A percentile compares a stretch with the other conserved stretches of the same genome.
These are phyloP conservation scores for Marmota flaviventris DNA, from an alignment of 2,113 vertebrate species.

Conservation along the genomic window DNA sequence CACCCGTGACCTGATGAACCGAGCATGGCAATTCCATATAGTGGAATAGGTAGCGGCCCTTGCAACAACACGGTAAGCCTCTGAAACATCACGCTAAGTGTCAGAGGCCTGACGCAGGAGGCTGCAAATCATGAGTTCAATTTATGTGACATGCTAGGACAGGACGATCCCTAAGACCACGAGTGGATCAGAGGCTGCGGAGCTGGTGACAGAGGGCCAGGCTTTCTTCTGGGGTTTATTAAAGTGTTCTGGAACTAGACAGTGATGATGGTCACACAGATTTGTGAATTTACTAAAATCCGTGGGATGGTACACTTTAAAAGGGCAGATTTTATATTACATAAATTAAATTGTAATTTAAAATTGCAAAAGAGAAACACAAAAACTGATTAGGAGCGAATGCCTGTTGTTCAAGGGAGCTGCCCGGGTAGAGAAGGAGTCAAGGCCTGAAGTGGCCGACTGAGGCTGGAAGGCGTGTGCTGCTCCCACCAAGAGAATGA, in stretches of 20 bases:
- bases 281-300: background rate
- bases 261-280: background rate
- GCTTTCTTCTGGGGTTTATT: background rate
- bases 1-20: background rate
- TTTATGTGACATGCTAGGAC: background rate
- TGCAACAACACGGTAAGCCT: too few species aligned
- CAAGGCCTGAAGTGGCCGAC: background rate
- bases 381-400: background rate
- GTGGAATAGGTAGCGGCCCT: background rate
- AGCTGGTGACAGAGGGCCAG: background rate
- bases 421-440: background rate
- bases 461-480: background rate
- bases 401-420: background rate
- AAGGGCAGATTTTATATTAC: background rate
- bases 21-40: background rate
- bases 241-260: background rate
- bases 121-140: background rate
- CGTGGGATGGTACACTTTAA: background rate
- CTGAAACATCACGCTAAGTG: background rate
- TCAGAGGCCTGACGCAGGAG: background rate
- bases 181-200: background rate
- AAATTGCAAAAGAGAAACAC: background rate
- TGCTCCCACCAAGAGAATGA: background rate
- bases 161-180: background rate
- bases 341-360: background rate